Percentiles rank a stretch among this genome's conserved stretches.
Evolutionary conservation across 2,113 vertebrate genomes (phyloP).

Genomic region (Trichomycterus rosablanca): DNA sequence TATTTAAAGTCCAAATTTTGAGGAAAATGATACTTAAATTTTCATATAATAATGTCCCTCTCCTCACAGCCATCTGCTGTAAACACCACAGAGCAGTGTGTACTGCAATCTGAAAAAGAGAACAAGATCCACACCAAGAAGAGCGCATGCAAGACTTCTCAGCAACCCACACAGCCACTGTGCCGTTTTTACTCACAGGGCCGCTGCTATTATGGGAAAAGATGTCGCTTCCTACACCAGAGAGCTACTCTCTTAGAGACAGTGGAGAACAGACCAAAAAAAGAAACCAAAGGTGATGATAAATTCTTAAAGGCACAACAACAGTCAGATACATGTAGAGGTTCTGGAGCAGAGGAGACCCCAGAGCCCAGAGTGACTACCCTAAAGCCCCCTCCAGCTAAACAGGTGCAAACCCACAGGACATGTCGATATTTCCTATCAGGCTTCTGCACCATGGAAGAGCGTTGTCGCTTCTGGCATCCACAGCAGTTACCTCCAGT

Average conservation of each 20-base stretch:
- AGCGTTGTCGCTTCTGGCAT: conserved; percentile 72
- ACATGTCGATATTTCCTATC: conserved; percentile 72
- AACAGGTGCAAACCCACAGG: conserved; percentile 31
- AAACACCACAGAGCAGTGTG: conserved; percentile 8
- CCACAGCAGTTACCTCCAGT: conserved; percentile 54
- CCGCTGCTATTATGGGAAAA: conserved; percentile 67
- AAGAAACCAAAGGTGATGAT: background rate
- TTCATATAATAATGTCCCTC: too few relatives aligned
- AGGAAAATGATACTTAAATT: too few relatives aligned
- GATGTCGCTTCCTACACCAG: conserved; percentile 68
- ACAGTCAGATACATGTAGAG: background rate
- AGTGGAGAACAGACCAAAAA: conserved; percentile 32
- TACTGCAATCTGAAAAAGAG: conserved; percentile 29
- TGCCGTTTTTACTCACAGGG: conserved; percentile 73
- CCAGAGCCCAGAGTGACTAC: too few relatives aligned
- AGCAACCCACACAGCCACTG: conserved; percentile 35
- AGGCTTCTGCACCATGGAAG: conserved; percentile 73
- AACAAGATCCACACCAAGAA: conserved; percentile 24
- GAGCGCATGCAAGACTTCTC: conserved; percentile 9
- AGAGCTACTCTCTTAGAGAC: conserved; percentile 32
- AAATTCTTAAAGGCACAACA: background rate
- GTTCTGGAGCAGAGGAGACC: conserved; percentile 6
- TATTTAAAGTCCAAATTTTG: too few relatives aligned
- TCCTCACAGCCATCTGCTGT: conserved; percentile 8
- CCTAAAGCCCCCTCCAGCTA: too few relatives aligned